Evolutionary conservation across 1,140 invertebrate genomes (phyloP).

Genomic region (Brachionus calyciflorus): DNA sequence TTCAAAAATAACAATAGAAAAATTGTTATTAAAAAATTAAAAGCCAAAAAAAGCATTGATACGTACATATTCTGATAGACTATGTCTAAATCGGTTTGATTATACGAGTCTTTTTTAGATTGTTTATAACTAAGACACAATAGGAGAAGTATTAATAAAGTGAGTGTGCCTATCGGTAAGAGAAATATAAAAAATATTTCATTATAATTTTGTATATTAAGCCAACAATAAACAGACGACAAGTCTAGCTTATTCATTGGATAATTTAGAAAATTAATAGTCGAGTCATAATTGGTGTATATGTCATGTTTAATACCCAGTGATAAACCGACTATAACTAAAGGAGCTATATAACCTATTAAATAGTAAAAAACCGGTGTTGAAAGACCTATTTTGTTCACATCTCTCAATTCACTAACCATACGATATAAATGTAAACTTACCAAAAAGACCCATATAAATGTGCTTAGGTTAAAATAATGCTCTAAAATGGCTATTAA

Average conservation of each 20-base stretch:
- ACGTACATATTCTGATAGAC: neutral
- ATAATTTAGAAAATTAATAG: slow-evolving; percentile 34
- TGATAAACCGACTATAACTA: slow-evolving; percentile 14
- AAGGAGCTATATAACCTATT: slow-evolving; percentile 75
- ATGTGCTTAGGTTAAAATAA: slow-evolving; percentile 82
- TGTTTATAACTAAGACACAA: slow-evolving; percentile 2
- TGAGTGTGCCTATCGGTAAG: neutral
- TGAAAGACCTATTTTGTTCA: slow-evolving; percentile 78
- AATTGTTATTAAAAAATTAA: neutral
- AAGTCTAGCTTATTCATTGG: slow-evolving; percentile 24
- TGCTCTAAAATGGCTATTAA: slow-evolving; percentile 84
- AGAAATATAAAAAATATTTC: slow-evolving; percentile 21
- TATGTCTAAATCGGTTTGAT: slow-evolving; percentile 29
- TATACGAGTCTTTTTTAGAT: slow-evolving; percentile 31
- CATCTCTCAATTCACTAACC: slow-evolving; percentile 88
- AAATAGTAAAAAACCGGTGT: slow-evolving; percentile 85
- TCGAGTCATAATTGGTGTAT: slow-evolving; percentile 38
- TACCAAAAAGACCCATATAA: slow-evolving; percentile 85
- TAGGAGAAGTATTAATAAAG: neutral
- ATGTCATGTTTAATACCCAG: slow-evolving; percentile 40
- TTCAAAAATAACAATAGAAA: slow-evolving; percentile 3
- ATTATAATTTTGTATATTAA: slow-evolving; percentile 19
- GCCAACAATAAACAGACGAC: slow-evolving; percentile 38
- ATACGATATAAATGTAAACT: slow-evolving; percentile 87
- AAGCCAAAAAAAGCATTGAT: neutral